Conservation (phyloP, 1,140 invertebrate genomes). For the Chionoecetes opilio region DNA sequence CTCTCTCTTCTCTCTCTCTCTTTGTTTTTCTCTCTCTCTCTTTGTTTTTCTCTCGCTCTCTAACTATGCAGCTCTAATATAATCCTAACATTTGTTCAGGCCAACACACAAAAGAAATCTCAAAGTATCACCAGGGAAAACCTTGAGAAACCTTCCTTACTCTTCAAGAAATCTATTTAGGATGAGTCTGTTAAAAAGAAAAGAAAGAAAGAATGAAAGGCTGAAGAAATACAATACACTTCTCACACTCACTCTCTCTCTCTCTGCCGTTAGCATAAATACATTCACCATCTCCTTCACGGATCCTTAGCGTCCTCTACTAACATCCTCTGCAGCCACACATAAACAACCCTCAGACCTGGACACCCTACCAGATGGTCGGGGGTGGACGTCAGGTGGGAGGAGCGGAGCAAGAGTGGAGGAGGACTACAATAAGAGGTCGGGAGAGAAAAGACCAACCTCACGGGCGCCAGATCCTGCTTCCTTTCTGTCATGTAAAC, state of each 20-base stretch:
- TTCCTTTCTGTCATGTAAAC: constrained; percentile 9
- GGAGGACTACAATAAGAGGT: not conserved
- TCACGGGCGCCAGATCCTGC: not conserved
- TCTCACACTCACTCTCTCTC: not conserved
- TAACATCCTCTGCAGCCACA: not conserved
- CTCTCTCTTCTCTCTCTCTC: not conserved
- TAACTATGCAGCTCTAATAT: not conserved
- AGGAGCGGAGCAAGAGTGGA: not conserved
- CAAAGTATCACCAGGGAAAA: not conserved
- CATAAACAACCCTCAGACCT: not conserved
- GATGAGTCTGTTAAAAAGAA: not conserved
- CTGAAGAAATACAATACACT: constrained; percentile 16
- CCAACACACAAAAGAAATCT: not conserved
- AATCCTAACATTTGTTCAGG: not conserved
- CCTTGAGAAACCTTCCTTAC: not conserved
- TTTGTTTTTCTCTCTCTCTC: not conserved
- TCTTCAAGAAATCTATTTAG: constrained; percentile 7
- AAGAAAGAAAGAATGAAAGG: not conserved
- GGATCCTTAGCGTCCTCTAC: not conserved
- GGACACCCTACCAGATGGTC: not conserved
- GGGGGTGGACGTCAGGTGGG: not conserved
- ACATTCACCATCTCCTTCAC: not conserved
- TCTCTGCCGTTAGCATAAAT: not conserved
- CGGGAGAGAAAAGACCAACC: not conserved
- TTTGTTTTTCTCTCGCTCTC: not conserved